phyloP scores from a whole-genome alignment of 2,113 vertebrate genomes.

The Daubentonia madagascariensis region DNA sequence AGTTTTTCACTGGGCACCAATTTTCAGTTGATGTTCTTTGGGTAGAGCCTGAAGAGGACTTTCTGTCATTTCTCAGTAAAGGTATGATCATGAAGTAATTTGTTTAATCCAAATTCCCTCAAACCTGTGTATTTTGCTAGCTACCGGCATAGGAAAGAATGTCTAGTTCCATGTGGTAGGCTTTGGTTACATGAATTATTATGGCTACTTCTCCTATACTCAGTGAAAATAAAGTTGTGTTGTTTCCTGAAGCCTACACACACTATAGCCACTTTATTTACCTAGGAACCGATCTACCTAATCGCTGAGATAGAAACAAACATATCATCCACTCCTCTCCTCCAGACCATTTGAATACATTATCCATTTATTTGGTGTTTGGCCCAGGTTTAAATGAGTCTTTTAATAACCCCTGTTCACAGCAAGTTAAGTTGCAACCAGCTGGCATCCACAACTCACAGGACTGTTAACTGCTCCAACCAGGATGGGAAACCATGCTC shows the following conservation, averaged over 20 bases:
- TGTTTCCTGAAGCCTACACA: background rate
- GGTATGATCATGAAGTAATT: background rate
- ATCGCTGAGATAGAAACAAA: constrained; percentile 46
- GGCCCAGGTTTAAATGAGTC: constrained; percentile 67
- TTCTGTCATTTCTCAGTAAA: background rate
- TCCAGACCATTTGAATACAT: constrained; percentile 44
- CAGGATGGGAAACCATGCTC: background rate
- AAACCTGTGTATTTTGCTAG: background rate
- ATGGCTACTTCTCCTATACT: background rate
- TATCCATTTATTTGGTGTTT: constrained; percentile 61
- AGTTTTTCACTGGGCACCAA: background rate
- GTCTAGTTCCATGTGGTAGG: background rate
- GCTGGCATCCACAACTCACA: constrained; percentile 67
- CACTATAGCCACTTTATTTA: background rate
- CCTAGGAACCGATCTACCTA: constrained; percentile 30
- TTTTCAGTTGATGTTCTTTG: background rate
- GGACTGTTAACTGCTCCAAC: constrained; percentile 49
- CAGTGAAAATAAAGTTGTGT: background rate
- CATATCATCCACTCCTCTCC: background rate
- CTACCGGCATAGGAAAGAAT: background rate
- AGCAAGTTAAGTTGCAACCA: constrained; percentile 65
- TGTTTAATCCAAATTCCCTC: background rate
- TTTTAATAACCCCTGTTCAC: constrained; percentile 58
- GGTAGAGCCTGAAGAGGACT: background rate
- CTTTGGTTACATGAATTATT: background rate